These are phyloP conservation scores for Diarsia rubi DNA, from an alignment of 2,888 invertebrate species.

Conservation along the genomic window DNA sequence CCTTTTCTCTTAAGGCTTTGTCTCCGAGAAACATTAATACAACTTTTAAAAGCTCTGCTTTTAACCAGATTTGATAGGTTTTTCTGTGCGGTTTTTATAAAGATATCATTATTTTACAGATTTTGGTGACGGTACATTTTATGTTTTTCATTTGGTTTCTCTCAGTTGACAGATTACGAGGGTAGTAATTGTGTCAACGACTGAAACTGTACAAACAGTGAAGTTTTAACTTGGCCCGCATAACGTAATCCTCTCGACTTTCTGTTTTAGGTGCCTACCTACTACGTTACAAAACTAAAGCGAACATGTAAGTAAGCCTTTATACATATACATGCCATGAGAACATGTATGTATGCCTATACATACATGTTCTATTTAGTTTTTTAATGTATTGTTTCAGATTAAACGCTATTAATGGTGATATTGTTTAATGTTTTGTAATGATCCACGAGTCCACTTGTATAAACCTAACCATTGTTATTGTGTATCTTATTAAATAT, in stretches of 20 bases:
- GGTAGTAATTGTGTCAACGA: constrained; percentile 31
- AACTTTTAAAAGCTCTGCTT: constrained; percentile 69
- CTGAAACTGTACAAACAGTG: constrained; percentile 64
- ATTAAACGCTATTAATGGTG: constrained; percentile 47
- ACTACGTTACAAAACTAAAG: no score
- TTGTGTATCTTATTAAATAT: constrained; percentile 34
- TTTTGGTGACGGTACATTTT: not conserved
- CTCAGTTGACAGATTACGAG: constrained; percentile 45
- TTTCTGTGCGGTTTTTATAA: constrained; percentile 36
- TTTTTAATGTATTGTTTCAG: constrained; percentile 58
- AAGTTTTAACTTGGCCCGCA: constrained; percentile 70
- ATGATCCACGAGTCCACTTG: constrained; percentile 48
- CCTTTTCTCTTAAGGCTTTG: constrained; percentile 75
- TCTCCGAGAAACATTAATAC: constrained; percentile 61
- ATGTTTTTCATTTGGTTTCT: constrained; percentile 19
- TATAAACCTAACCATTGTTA: constrained; percentile 49
- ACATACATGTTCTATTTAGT: constrained; percentile 57
- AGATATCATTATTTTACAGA: not conserved
- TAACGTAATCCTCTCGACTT: constrained; percentile 52
- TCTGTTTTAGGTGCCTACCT: constrained; percentile 50
- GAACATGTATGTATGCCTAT: no score
- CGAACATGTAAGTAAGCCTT: no score
- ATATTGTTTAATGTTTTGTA: constrained; percentile 63
- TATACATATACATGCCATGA: no score
- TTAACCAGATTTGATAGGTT: constrained; percentile 63